Evolutionary conservation across 1,140 invertebrate genomes (phyloP).

Genomic region (Drosophila dunni): DNA sequence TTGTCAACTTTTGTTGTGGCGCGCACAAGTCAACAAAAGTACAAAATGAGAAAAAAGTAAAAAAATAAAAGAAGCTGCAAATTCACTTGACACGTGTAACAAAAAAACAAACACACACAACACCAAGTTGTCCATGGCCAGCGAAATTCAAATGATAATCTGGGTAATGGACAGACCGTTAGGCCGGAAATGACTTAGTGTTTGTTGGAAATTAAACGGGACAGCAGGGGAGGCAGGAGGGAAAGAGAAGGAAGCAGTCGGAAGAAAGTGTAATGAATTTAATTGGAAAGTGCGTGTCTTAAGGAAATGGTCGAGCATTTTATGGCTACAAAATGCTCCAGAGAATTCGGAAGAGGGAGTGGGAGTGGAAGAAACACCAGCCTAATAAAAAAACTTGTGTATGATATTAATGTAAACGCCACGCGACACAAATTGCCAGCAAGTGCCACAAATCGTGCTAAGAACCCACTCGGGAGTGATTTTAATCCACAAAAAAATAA

Average conservation of each 20-base stretch:
- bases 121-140: constrained; percentile 46
- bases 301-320: constrained; percentile 57
- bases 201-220: constrained; percentile 70
- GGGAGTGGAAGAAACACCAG: not conserved
- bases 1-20: constrained; percentile 51
- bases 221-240: not conserved
- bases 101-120: constrained; percentile 7
- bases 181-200: constrained; percentile 78
- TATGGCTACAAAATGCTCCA: not conserved
- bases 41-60: not conserved
- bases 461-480: constrained; percentile 50
- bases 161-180: constrained; percentile 73
- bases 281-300: constrained; percentile 73
- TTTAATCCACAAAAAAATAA: constrained; percentile 14
- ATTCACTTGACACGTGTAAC: constrained; percentile 28
- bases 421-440: constrained; percentile 59
- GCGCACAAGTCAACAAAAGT: constrained; percentile 33
- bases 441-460: constrained; percentile 58
- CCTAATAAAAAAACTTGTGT: constrained; percentile 11
- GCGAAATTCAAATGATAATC: constrained; percentile 75
- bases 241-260: constrained; percentile 10
- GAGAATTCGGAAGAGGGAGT: not conserved
- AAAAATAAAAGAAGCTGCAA: constrained; percentile 7
- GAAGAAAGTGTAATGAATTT: constrained; percentile 78
- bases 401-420: constrained; percentile 11